Evolutionary conservation across 2,113 vertebrate species (phyloP).

Genomic region (Trachemys scripta): DNA sequence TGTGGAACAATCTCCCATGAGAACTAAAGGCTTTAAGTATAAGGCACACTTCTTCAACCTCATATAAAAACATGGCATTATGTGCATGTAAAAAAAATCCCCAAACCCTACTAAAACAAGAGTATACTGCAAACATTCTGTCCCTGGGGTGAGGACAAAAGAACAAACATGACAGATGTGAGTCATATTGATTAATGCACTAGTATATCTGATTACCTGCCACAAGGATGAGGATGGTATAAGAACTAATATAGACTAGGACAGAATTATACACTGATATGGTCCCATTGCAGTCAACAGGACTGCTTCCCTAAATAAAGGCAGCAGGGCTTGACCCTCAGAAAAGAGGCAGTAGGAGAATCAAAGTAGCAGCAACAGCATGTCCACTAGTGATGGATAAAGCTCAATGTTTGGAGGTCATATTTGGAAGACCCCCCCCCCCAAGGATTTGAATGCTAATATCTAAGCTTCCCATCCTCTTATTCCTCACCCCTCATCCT

Average conservation of each 20-base stretch:
- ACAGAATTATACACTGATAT: background rate
- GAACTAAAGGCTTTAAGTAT: background rate
- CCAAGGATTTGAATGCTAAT: background rate
- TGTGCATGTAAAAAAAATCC: constrained; percentile 29
- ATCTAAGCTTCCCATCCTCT: background rate
- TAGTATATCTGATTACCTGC: background rate
- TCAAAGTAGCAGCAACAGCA: background rate
- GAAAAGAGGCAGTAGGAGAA: background rate
- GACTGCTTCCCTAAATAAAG: background rate
- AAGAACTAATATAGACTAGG: no score
- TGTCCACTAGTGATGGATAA: background rate
- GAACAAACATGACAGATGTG: background rate
- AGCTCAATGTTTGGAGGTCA: background rate
- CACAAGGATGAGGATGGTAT: no score
- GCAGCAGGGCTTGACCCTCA: background rate
- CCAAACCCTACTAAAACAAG: constrained; percentile 31
- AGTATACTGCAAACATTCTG: constrained; percentile 5
- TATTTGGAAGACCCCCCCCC: background rate
- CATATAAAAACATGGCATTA: background rate
- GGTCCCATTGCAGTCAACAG: fast-evolving
- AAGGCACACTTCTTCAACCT: constrained; percentile 5
- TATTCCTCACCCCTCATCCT: background rate
- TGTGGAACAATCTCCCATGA: background rate
- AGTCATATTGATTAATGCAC: constrained; percentile 9
- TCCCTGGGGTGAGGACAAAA: constrained; percentile 27